Conservation (phyloP, 2,797 vertebrate genomes). For the Liparis tanakae region DNA sequence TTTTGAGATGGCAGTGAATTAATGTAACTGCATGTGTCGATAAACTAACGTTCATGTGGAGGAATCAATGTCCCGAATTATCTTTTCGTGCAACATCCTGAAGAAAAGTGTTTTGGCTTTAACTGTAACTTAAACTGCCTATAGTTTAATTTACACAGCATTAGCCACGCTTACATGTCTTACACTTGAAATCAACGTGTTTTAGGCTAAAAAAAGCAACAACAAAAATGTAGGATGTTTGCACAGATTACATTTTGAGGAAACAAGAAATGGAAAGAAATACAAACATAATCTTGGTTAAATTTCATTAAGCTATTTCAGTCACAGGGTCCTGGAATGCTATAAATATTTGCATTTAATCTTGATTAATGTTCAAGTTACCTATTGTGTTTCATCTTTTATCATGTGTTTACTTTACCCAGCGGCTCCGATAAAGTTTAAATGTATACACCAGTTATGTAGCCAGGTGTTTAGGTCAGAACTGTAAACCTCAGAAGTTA, state of each 20-base stretch:
- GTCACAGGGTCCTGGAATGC: not conserved
- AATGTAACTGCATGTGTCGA: conserved; percentile 11
- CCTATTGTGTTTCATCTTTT: not conserved
- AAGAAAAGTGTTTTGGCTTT: not conserved
- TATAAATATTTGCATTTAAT: not conserved
- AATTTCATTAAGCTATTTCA: not conserved
- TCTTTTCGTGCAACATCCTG: not conserved
- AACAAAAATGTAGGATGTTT: too few relatives aligned
- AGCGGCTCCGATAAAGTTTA: not conserved
- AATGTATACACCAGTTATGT: conserved; percentile 2
- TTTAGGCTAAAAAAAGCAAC: not conserved
- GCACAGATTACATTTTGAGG: not conserved
- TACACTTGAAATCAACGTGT: not conserved
- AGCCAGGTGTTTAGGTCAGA: not conserved
- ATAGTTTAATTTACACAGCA: conserved; percentile 1
- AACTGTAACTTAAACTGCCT: not conserved
- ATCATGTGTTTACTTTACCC: not conserved
- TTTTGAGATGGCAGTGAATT: conserved; percentile 15
- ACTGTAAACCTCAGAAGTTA: conserved; percentile 17
- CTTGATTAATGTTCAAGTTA: not conserved
- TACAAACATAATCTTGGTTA: not conserved
- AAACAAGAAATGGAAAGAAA: not conserved
- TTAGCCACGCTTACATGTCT: not conserved
- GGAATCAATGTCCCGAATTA: not conserved
- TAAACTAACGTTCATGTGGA: not conserved